phyloP scores from a whole-genome alignment of 2,113 vertebrate genomes.

The Guaruba guarouba region DNA sequence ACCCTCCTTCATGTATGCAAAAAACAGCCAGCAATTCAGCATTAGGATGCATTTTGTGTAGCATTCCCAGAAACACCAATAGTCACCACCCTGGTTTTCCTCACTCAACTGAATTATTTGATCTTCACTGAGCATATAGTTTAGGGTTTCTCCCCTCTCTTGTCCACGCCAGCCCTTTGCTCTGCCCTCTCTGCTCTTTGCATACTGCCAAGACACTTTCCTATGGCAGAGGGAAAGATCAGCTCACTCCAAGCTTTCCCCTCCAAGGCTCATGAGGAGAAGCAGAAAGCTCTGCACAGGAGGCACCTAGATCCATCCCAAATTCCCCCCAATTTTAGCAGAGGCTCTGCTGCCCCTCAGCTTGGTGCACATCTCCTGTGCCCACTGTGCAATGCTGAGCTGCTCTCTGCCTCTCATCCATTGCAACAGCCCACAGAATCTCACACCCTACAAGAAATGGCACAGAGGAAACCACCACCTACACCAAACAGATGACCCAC shows the following conservation, averaged over 20 bases:
- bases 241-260: background rate
- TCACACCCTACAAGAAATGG: background rate
- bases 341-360: background rate
- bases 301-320: background rate
- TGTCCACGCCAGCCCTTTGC: background rate
- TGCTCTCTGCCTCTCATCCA: background rate
- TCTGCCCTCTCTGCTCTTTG: background rate
- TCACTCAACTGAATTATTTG: background rate
- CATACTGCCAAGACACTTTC: background rate
- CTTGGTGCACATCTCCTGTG: background rate
- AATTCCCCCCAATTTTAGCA: background rate
- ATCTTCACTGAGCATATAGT: background rate
- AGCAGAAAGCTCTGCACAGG: background rate
- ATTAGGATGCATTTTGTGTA: background rate
- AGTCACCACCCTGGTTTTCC: background rate
- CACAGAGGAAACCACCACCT: background rate
- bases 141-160: background rate
- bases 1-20: background rate
- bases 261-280: background rate
- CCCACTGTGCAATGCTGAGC: accelerated
- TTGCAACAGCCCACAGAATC: background rate
- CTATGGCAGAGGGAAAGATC: background rate
- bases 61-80: background rate
- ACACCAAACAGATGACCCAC: background rate
- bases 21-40: background rate